These are phyloP conservation scores for Coregonus suidteri DNA, from an alignment of 2,797 vertebrate genomes.

Conservation along the genomic window DNA sequence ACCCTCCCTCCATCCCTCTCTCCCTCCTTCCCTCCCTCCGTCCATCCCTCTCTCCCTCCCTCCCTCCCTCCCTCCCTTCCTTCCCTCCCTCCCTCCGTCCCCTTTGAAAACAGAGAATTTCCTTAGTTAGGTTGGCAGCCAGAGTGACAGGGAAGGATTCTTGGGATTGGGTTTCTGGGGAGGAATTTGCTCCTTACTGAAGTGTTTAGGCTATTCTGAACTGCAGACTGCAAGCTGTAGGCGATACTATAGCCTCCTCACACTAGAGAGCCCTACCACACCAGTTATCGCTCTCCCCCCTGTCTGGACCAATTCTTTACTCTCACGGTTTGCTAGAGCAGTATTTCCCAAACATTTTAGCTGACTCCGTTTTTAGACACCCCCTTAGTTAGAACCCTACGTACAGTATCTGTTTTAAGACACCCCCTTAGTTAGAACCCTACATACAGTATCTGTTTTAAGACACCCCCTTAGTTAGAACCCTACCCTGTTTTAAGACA, in stretches of 20 bases:
- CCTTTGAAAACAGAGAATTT: constrained; percentile 70
- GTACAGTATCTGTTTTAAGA: too few relatives aligned
- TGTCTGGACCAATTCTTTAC: background rate
- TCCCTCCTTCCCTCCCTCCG: too few relatives aligned
- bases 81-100: background rate
- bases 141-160: constrained; percentile 53
- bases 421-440: too few relatives aligned
- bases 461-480: too few relatives aligned
- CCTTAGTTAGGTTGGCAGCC: constrained; percentile 64
- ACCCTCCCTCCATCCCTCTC: constrained; percentile 7
- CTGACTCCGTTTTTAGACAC: background rate
- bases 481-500: background rate
- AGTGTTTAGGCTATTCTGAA: constrained; percentile 29
- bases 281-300: constrained; percentile 8
- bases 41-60: too few relatives aligned
- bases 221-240: constrained; percentile 26
- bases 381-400: background rate
- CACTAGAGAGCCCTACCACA: constrained; percentile 23
- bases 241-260: constrained; percentile 32
- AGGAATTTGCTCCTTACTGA: constrained; percentile 61
- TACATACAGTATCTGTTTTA: too few relatives aligned
- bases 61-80: background rate
- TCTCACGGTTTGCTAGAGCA: background rate
- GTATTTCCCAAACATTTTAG: background rate
- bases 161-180: constrained; percentile 60